phyloP scores from a whole-genome alignment of 1,140 invertebrate genomes.

The Drosophila mayri region DNA sequence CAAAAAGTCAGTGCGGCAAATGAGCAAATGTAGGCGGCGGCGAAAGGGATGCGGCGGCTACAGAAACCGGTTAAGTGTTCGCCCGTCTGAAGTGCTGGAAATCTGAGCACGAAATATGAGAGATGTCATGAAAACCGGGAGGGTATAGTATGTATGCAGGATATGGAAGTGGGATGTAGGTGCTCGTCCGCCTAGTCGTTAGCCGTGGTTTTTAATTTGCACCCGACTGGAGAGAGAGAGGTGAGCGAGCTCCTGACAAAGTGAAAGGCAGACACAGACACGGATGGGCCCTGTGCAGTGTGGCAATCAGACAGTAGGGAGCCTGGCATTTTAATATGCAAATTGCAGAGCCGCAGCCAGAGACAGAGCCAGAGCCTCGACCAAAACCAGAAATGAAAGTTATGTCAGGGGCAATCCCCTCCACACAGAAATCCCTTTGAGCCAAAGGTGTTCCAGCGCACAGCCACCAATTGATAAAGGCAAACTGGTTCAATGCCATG shows the following conservation, averaged over 20 bases:
- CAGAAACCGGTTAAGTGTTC: constrained; percentile 75
- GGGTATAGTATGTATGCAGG: neutral
- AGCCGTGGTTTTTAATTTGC: constrained; percentile 74
- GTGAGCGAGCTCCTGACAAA: constrained; percentile 47
- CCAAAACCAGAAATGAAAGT: constrained; percentile 41
- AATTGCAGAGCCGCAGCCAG: constrained; percentile 44
- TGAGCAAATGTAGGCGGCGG: constrained; percentile 73
- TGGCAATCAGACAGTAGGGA: constrained; percentile 67
- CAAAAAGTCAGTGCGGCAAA: constrained; percentile 81
- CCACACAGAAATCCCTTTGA: constrained; percentile 24
- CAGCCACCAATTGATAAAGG: constrained; percentile 36
- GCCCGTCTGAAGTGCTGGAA: constrained; percentile 53
- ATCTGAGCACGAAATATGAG: constrained; percentile 68
- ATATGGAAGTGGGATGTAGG: constrained; percentile 9
- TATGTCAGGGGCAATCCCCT: constrained; percentile 22
- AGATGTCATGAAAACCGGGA: constrained; percentile 44
- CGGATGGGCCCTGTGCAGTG: constrained; percentile 39
- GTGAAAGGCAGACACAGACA: constrained; percentile 55
- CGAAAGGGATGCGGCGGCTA: constrained; percentile 33
- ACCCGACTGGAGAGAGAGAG: constrained; percentile 1
- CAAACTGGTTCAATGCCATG: constrained; percentile 47
- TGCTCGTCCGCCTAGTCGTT: constrained; percentile 37
- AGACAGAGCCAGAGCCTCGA: neutral
- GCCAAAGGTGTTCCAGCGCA: constrained; percentile 18
- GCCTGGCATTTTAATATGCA: constrained; percentile 72